These are phyloP conservation scores for Leucania comma DNA, from an alignment of 2,888 invertebrate genomes.

Conservation along the genomic window DNA sequence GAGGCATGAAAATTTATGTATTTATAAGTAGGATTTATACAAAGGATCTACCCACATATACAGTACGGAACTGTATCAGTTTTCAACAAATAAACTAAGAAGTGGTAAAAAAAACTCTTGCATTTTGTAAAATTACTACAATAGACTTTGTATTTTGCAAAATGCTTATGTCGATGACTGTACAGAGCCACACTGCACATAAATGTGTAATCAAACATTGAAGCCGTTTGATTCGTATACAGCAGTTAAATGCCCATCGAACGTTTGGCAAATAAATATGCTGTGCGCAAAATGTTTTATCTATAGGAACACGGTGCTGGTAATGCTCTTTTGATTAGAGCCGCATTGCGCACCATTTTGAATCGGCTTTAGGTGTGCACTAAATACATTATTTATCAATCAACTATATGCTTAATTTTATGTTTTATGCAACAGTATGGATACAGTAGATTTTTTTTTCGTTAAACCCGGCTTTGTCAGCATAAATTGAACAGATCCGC, in stretches of 20 bases:
- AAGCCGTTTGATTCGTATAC: slow-evolving; percentile 38
- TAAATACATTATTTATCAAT: slow-evolving; percentile 51
- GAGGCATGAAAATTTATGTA: neutral
- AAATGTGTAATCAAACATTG: slow-evolving; percentile 33
- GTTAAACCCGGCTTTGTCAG: neutral
- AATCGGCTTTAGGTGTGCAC: slow-evolving; percentile 36
- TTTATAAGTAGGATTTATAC: neutral
- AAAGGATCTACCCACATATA: neutral
- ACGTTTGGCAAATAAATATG: slow-evolving; percentile 48
- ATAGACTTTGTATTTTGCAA: neutral
- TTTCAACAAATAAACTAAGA: neutral
- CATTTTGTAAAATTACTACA: neutral
- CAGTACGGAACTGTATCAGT: neutral
- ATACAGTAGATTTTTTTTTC: neutral
- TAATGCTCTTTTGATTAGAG: slow-evolving; percentile 52
- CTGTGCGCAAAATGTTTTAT: slow-evolving; percentile 42
- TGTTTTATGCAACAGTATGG: slow-evolving; percentile 11
- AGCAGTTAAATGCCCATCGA: slow-evolving; percentile 45
- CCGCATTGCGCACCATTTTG: slow-evolving; percentile 55
- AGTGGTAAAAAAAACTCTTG: neutral
- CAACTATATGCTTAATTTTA: slow-evolving; percentile 20
- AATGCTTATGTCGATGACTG: neutral
- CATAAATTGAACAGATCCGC: neutral
- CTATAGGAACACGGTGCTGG: slow-evolving; percentile 35
- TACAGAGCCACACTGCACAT: neutral